Conservation (phyloP, 2,888 invertebrate genomes). For the Papilio protenor region DNA sequence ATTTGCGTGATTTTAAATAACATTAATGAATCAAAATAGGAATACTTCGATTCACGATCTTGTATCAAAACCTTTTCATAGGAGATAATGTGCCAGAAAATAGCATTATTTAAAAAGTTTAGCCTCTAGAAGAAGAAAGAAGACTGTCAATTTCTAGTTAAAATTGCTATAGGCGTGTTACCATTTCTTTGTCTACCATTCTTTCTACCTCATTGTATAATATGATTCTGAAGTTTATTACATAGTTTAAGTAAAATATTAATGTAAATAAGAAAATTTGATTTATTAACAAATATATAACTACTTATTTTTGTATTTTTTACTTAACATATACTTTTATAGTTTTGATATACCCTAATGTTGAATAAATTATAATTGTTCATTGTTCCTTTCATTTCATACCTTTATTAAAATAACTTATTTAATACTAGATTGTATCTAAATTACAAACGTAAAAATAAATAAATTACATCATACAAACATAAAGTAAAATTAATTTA, state of each 20-base stretch:
- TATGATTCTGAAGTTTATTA: not conserved
- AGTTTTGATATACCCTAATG: not conserved
- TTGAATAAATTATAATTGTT: constrained; percentile 5
- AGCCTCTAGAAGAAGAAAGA: not conserved
- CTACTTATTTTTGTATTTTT: constrained; percentile 8
- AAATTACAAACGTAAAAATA: not conserved
- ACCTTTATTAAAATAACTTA: not conserved
- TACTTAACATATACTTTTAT: not conserved
- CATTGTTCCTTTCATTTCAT: not conserved
- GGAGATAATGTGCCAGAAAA: not conserved
- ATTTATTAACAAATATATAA: not conserved
- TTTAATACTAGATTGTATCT: not conserved
- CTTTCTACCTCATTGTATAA: not conserved
- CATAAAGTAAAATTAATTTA: not conserved
- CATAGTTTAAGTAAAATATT: not conserved
- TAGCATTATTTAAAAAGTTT: not conserved
- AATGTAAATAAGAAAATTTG: not conserved
- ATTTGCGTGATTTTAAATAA: not conserved
- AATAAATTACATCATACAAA: not conserved
- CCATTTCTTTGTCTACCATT: not conserved
- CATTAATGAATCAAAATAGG: not conserved
- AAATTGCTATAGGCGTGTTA: not conserved
- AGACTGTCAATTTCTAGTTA: not conserved
- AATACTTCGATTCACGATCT: not conserved
- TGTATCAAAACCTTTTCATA: not conserved